A percentile compares a stretch with the other conserved stretches of the same genome.
phyloP scores from a whole-genome alignment of 1,140 invertebrate species.

The Rhizoglyphus robini region DNA sequence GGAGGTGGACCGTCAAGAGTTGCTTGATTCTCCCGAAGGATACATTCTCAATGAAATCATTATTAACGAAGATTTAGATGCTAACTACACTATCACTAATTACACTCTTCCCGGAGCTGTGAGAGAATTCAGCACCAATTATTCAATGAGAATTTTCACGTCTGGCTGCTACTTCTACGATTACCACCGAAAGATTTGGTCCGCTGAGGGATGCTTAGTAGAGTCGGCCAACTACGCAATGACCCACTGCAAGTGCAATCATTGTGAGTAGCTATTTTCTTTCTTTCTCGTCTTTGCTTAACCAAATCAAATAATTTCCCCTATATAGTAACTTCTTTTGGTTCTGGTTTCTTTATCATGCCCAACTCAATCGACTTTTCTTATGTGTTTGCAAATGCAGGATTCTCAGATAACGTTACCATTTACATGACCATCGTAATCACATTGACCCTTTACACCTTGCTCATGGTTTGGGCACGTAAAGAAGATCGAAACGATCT shows the following conservation, averaged over 20 bases:
- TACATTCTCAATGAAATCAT: conserved; percentile 25
- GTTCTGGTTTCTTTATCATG: conserved; percentile 39
- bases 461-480: conserved; percentile 38
- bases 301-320: not conserved
- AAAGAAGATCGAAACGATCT: conserved; percentile 38
- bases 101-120: conserved; percentile 13
- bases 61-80: conserved; percentile 21
- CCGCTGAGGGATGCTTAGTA: conserved; percentile 29
- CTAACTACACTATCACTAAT: conserved; percentile 25
- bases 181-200: conserved; percentile 28
- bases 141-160: conserved; percentile 30
- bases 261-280: conserved; percentile 26
- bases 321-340: conserved; percentile 38
- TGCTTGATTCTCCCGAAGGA: conserved; percentile 4
- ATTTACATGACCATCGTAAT: conserved; percentile 42
- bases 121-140: conserved; percentile 30
- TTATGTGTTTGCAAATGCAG: conserved; percentile 42
- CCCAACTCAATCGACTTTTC: conserved; percentile 44
- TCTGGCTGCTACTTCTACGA: conserved; percentile 32
- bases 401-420: conserved; percentile 42
- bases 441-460: conserved; percentile 35
- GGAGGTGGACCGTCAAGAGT: conserved; percentile 24
- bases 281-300: not conserved
- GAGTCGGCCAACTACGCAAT: conserved; percentile 25
- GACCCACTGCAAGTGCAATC: conserved; percentile 40